Base-by-base conservation (phyloP, 2,797 vertebrate species). In the Tachyglossus aculeatus region DNA sequence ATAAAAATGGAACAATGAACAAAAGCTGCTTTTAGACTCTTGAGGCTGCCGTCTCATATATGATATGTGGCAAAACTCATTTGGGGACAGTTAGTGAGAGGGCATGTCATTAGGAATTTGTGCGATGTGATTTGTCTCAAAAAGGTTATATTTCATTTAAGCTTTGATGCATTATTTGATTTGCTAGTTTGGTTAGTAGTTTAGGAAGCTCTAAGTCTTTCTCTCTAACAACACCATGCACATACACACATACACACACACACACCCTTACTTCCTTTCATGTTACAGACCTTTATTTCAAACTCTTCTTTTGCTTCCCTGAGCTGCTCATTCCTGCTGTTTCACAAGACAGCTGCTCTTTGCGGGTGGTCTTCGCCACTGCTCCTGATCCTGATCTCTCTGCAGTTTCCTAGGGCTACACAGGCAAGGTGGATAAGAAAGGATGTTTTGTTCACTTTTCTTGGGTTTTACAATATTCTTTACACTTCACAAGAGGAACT, bases 291-390 rank as follows among this genome's bases (percentile, higher is more conserved):
- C 47, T 66, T 37, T 65, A 0, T 34, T 31, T 18, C 16, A 7
- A 63, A n/a, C 9, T 51, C 52, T 29, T 9, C 18, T 41, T 73
- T 74, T 51, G 48, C 21, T 74, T 70, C 55, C 56, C 36, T 25
- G 56, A 83, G 29, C 8, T 11, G 6, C 68, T 74, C 69, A 45
- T 27, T 63, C 70, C 62, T 77, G 56, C 58, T 71, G 63, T 76
- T 87, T 86, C 33, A 29, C 15, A 39, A 62, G 7, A 16, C 56
- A 77, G 54, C 68, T 88, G 67, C 29, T 71, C 50, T 73, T 84
- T 67, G 18, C 81, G 76, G 74, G 80, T 82, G 79, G 73, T 82
- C 68, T 77, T 29, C 53, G 12, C 41, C 34, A 31, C 19, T 55
- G 1, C 9, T 73, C 61, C 31, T 50, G 7, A 8, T 9, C 62